phyloP scores from a whole-genome alignment of 2,113 vertebrate species.

The Amphiprion percula region DNA sequence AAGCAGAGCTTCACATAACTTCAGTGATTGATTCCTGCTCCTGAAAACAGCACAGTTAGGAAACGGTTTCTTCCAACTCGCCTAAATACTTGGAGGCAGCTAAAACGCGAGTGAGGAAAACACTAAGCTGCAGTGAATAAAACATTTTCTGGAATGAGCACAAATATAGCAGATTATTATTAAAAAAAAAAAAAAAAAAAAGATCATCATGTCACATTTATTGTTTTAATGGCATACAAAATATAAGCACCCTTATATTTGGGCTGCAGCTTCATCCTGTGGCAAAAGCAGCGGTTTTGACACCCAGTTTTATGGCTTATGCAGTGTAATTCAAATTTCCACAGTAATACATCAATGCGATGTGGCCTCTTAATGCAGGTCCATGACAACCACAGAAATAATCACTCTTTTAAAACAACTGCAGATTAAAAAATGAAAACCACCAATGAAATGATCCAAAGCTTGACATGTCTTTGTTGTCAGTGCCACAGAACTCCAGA shows the following conservation, averaged over 20 bases:
- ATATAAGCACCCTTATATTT: neutral
- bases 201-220: neutral
- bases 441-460: neutral
- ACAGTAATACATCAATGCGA: neutral
- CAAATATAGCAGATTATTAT: too few species aligned
- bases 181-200: neutral
- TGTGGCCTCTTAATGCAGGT: neutral
- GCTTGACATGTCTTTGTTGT: constrained; percentile 2
- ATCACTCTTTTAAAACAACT: neutral
- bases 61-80: too few species aligned
- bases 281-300: neutral
- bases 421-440: neutral
- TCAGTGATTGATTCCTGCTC: too few species aligned
- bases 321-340: constrained; percentile 3
- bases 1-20: too few species aligned
- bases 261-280: neutral
- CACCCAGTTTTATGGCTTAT: neutral
- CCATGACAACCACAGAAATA: constrained; percentile 4
- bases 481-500: neutral
- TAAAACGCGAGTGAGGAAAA: too few species aligned
- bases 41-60: too few species aligned
- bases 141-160: too few species aligned
- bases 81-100: too few species aligned
- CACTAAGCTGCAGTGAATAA: too few species aligned
- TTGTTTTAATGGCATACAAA: constrained; percentile 20